Evolutionary conservation across 2,113 vertebrate species (phyloP), one percentile per base, ranked within the genome.

Genomic region (Heterotis niloticus): DNA sequence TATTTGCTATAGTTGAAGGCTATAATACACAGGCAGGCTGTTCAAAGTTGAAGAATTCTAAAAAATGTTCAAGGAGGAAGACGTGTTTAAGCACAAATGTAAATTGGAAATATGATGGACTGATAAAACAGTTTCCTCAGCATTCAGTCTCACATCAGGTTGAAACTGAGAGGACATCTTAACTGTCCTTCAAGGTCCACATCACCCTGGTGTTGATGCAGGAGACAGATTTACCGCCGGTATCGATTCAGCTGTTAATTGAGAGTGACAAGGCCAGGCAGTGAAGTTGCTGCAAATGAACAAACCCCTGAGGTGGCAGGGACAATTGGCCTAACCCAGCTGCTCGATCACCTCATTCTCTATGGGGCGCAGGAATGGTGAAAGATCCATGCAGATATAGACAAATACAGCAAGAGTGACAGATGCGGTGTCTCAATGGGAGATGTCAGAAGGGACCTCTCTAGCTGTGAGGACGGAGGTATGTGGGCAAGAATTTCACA

Each of bases 221-320:
- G 23, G 44, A 10, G 20, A 56, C 34, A 66, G 34, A 24, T 18
- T 65, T 77, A 52, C 59, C 34, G 29, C 62, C 17, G 13, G 44
- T 52, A 24, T 29, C 54, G 76, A 76, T 76, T 76, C 62, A 29
- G 17, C 28, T 76, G 59, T 11, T 62, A 20, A 64, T 26, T 16
- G 3, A 18, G 20, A 16, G 13, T 64, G 57, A 34, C 59, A 29
- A 34, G 59, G 26, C 4, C 59, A 51, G 28, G 11, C 5, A 17
- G 20, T 14, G n/a, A 60, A 64, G 12, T 28, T 44, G 16, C 28
- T 17, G 67, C 18, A 17, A 28, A 69, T 69, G 74, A 59, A 5
- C 59, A 18, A 57, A 44, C 60, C 28, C 12, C 24, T 17, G 74
- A 64, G 59, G 20, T 76, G 7, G 23, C 13, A 66, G 26, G 23